phyloP scores from a whole-genome alignment of 2,888 invertebrate species.

The Calliopum simillimum region DNA sequence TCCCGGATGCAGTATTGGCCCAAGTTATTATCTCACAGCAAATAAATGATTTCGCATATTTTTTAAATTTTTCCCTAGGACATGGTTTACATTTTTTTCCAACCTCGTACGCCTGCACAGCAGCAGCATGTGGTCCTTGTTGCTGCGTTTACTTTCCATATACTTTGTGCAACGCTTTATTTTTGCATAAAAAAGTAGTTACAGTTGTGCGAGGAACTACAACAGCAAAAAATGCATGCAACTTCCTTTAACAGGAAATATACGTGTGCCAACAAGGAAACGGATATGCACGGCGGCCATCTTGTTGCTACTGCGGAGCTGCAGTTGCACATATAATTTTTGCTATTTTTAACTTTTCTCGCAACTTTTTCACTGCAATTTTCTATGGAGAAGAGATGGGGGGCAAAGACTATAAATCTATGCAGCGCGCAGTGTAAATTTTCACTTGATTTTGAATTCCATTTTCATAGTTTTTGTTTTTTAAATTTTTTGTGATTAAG shows the following conservation, averaged over 20 bases:
- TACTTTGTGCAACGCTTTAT: neutral
- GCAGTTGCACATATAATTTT: neutral
- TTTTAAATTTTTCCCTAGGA: constrained; percentile 25
- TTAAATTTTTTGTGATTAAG: neutral
- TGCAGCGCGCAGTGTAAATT: neutral
- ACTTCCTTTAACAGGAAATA: constrained; percentile 17
- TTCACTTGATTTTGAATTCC: constrained; percentile 25
- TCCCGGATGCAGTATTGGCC: neutral
- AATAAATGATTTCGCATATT: constrained; percentile 31
- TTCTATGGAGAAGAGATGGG: no score
- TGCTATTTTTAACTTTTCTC: neutral
- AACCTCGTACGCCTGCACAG: neutral
- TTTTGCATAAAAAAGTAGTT: neutral
- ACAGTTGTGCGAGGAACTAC: neutral
- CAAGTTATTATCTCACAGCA: constrained; percentile 19
- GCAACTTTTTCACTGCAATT: neutral
- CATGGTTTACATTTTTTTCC: constrained; percentile 24
- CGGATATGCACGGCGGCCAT: constrained; percentile 29
- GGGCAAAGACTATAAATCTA: neutral
- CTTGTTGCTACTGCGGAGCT: constrained; percentile 5
- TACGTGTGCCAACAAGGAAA: constrained; percentile 18
- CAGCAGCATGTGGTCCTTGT: neutral
- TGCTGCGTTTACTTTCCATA: neutral
- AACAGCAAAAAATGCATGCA: constrained; percentile 19
- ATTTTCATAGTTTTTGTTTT: constrained; percentile 28